Percentiles rank a stretch among this genome's conserved stretches.
Conservation (phyloP, 2,888 invertebrate genomes). For the Aelia acuminata region DNA sequence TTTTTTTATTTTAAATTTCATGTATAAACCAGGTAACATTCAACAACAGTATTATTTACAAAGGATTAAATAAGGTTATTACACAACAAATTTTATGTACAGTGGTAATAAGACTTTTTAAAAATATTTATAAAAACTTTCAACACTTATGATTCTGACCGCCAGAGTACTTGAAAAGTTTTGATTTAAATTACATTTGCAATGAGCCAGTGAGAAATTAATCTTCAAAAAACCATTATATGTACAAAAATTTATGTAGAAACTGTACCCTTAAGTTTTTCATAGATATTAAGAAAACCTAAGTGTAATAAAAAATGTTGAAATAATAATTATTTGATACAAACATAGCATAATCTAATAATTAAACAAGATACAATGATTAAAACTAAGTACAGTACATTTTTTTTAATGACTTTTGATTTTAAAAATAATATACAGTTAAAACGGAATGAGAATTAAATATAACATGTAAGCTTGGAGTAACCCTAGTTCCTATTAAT, state of each 20-base stretch:
- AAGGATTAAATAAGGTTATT: conserved; percentile 36
- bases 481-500: background rate
- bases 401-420: background rate
- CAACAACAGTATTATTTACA: conserved; percentile 47
- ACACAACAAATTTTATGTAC: conserved; percentile 47
- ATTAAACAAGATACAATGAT: background rate
- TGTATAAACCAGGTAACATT: conserved; percentile 54
- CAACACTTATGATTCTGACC: conserved; percentile 37
- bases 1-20: conserved; percentile 33
- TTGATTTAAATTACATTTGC: background rate
- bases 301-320: too few relatives aligned
- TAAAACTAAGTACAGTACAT: background rate
- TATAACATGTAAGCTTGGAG: background rate
- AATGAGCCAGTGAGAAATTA: background rate
- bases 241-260: background rate
- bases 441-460: background rate
- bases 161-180: background rate
- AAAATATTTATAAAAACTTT: conserved; percentile 55
- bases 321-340: too few relatives aligned
- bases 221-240: background rate
- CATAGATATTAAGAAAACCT: background rate
- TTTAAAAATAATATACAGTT: background rate
- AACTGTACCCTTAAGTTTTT: background rate
- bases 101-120: conserved; percentile 24
- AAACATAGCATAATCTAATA: background rate